Evolutionary conservation across 2,888 invertebrate species (phyloP).

Genomic region (Monopis laevigella): DNA sequence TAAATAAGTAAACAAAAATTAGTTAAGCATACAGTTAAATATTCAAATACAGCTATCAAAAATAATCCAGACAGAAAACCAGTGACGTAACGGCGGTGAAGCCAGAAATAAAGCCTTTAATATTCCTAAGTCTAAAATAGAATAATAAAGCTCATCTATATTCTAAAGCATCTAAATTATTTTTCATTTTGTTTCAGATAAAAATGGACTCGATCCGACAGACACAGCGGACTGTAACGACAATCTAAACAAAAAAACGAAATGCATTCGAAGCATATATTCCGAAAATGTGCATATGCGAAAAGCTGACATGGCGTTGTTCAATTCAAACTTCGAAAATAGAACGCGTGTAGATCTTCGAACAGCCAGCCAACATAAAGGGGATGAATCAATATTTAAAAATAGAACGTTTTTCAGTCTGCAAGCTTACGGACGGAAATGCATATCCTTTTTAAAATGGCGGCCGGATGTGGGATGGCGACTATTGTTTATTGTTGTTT

Average conservation of each 20-base stretch:
- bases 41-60: too few species aligned
- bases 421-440: constrained; percentile 4
- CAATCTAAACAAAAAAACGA: background rate
- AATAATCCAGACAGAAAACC: too few species aligned
- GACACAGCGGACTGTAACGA: background rate
- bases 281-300: background rate
- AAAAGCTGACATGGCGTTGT: constrained; percentile 40
- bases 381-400: constrained; percentile 39
- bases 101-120: too few species aligned
- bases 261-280: background rate
- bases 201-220: background rate
- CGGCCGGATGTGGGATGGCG: constrained; percentile 6
- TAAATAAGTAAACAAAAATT: too few species aligned
- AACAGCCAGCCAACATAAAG: too few species aligned
- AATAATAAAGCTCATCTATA: too few species aligned
- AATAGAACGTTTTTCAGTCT: constrained; percentile 31
- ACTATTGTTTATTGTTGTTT: constrained; percentile 27
- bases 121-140: too few species aligned
- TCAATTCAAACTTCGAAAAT: constrained; percentile 30
- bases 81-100: too few species aligned
- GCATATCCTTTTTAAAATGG: background rate
- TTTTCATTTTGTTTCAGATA: constrained; percentile 14
- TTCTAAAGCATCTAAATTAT: too few species aligned
- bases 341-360: constrained; percentile 35
- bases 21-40: too few species aligned